Percentiles rank a stretch among this genome's conserved stretches.
These are phyloP conservation scores for Drosophila kikkawai DNA, from an alignment of 1,140 invertebrate species.

Conservation along the genomic window DNA sequence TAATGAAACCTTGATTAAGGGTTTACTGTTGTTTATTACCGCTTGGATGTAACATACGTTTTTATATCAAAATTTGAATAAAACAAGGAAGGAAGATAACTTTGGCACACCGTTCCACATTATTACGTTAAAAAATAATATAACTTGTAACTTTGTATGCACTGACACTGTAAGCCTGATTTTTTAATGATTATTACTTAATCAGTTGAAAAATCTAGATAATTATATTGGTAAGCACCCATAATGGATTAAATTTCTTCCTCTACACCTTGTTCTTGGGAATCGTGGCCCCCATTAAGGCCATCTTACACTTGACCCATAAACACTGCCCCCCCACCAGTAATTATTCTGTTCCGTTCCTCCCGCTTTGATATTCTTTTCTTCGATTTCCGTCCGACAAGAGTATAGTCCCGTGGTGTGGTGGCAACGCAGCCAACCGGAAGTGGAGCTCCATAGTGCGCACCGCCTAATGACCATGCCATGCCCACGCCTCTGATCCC, in stretches of 20 bases:
- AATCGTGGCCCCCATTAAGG: background rate
- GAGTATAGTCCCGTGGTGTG: slow-evolving; percentile 12
- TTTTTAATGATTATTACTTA: background rate
- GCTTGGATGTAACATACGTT: background rate
- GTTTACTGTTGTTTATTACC: background rate
- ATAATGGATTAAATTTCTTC: background rate
- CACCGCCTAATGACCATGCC: slow-evolving; percentile 59
- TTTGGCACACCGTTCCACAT: no score
- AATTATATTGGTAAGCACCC: background rate
- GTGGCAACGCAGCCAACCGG: slow-evolving; percentile 51
- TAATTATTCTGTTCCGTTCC: slow-evolving; percentile 1
- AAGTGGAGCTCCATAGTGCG: slow-evolving; percentile 54
- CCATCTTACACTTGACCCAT: slow-evolving; percentile 24
- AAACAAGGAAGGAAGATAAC: no score
- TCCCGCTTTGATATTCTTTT: background rate
- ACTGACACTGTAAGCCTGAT: background rate
- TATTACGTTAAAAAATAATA: no score
- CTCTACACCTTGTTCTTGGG: background rate
- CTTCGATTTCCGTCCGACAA: slow-evolving; percentile 26
- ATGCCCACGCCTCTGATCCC: slow-evolving; percentile 28
- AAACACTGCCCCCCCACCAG: background rate
- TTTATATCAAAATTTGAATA: background rate
- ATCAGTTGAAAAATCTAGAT: background rate
- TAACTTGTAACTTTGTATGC: background rate
- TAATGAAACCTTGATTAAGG: background rate